Evolutionary conservation across 2,888 invertebrate species (phyloP).

Genomic region (Lacanobia oleracea): DNA sequence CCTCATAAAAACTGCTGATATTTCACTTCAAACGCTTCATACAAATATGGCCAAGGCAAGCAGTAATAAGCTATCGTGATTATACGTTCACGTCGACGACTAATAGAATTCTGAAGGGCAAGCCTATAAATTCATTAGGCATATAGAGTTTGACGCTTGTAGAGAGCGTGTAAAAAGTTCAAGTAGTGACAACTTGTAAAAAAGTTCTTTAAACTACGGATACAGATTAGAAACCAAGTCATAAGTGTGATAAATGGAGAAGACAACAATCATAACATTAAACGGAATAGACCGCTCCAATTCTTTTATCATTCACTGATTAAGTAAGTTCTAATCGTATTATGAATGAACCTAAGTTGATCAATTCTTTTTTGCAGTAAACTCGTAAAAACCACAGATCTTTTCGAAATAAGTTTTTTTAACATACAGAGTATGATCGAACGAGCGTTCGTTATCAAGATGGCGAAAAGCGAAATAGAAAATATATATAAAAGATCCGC

Average conservation of each 20-base stretch:
- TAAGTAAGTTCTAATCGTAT: too few relatives aligned
- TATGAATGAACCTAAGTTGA: too few relatives aligned
- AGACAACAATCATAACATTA: not conserved
- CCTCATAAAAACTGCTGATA: constrained; percentile 69
- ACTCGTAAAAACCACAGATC: not conserved
- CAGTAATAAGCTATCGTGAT: constrained; percentile 54
- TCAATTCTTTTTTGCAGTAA: not conserved
- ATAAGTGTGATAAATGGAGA: not conserved
- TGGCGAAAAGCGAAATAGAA: constrained; percentile 8
- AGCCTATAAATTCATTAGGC: not conserved
- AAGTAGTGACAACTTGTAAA: not conserved
- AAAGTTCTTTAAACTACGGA: too few relatives aligned
- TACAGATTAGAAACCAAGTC: not conserved
- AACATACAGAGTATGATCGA: not conserved
- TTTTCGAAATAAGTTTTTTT: too few relatives aligned
- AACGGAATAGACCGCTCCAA: not conserved
- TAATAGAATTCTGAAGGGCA: constrained; percentile 15
- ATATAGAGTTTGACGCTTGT: constrained; percentile 12
- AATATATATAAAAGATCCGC: constrained; percentile 9
- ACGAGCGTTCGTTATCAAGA: not conserved
- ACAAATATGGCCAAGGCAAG: constrained; percentile 67
- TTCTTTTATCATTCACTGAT: too few relatives aligned
- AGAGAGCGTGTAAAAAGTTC: too few relatives aligned
- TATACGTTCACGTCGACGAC: constrained; percentile 38
- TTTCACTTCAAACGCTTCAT: constrained; percentile 67